Evolutionary conservation across 2,113 vertebrate species (phyloP).

Genomic region (Hystrix brachyura): DNA sequence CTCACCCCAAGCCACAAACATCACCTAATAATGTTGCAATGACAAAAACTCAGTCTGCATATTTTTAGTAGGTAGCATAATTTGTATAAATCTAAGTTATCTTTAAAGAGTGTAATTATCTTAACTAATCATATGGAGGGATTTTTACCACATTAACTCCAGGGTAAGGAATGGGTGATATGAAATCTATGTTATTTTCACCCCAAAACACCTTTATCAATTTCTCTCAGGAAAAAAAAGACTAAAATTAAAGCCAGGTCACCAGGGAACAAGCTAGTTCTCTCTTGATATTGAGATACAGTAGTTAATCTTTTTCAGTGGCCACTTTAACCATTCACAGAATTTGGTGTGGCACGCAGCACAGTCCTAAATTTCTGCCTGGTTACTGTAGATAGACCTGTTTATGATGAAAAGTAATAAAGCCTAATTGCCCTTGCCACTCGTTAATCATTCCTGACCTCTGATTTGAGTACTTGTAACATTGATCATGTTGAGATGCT

Average conservation of each 20-base stretch:
- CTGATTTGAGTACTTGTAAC: neutral
- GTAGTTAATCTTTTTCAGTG: neutral
- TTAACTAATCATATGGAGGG: neutral
- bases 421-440: neutral
- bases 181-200: constrained; percentile 37
- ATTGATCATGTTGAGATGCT: neutral
- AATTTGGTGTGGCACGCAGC: neutral
- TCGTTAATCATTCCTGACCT: neutral
- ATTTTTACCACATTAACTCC: constrained; percentile 46
- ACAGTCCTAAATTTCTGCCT: neutral
- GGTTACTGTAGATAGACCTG: neutral
- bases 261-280: neutral
- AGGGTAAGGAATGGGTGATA: neutral
- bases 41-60: neutral
- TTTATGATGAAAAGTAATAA: neutral
- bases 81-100: constrained; percentile 23
- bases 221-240: neutral
- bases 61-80: neutral
- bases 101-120: constrained; percentile 5
- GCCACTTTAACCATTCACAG: neutral
- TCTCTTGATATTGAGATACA: neutral
- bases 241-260: constrained; percentile 23
- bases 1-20: neutral
- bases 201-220: neutral
- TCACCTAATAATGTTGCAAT: neutral